Percentiles rank a stretch among this genome's conserved stretches.
These are phyloP conservation scores for Chymomyza procnemis DNA, from an alignment of 2,888 invertebrate species.

Conservation along the genomic window DNA sequence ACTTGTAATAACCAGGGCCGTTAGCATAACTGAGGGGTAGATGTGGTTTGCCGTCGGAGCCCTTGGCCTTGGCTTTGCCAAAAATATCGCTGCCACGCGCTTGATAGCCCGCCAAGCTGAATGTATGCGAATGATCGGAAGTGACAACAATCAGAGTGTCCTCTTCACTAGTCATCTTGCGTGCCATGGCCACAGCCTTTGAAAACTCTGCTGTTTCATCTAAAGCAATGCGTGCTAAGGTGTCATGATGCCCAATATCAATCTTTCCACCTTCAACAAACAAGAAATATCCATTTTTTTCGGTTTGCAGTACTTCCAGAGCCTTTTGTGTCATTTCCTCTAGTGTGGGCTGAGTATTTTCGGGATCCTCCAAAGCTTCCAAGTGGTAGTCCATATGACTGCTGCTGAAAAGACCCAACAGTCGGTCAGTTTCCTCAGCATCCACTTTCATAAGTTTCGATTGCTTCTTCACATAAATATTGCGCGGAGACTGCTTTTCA, in stretches of 20 bases:
- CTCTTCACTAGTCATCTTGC: constrained; percentile 81
- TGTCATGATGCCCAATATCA: constrained; percentile 75
- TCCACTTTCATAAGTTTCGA: constrained; percentile 79
- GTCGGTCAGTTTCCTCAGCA: constrained; percentile 79
- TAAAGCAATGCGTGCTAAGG: constrained; percentile 71
- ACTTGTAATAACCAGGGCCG: constrained; percentile 82
- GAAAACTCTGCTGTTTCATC: constrained; percentile 83
- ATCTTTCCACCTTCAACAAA: constrained; percentile 84
- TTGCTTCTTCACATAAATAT: constrained; percentile 80
- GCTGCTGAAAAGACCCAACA: constrained; percentile 84
- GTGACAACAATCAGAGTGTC: constrained; percentile 91
- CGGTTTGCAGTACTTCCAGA: constrained; percentile 84
- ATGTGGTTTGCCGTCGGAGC: constrained; percentile 82
- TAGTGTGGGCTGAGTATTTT: constrained; percentile 81
- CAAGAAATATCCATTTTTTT: constrained; percentile 86
- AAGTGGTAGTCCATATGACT: constrained; percentile 86
- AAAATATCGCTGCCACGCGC: constrained; percentile 73
- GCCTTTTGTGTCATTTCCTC: constrained; percentile 86
- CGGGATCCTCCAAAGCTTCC: constrained; percentile 79
- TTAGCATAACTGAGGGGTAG: constrained; percentile 86
- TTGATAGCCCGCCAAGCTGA: constrained; percentile 85
- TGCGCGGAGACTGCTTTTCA: constrained; percentile 79
- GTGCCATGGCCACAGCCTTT: constrained; percentile 83
- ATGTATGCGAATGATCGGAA: constrained; percentile 88
- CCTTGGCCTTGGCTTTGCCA: constrained; percentile 56